These are phyloP conservation scores for Ammodytes dubius DNA, from an alignment of 2,113 vertebrate species.

Conservation along the genomic window DNA sequence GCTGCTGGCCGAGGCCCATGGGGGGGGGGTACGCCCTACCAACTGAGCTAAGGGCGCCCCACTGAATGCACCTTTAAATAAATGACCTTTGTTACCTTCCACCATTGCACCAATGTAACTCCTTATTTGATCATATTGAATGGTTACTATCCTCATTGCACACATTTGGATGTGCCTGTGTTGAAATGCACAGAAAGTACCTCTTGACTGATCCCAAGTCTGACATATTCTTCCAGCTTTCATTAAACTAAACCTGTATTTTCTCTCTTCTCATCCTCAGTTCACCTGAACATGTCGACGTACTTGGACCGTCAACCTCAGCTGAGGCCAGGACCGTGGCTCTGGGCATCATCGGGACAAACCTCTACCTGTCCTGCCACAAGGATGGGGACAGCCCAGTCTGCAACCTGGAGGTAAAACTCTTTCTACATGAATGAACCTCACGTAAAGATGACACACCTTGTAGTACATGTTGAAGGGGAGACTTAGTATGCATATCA, in stretches of 20 bases:
- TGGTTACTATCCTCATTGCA: not conserved
- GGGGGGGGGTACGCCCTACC: no score
- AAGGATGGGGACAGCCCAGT: slow-evolving; percentile 19
- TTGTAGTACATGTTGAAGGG: not conserved
- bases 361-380: slow-evolving; percentile 75
- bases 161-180: not conserved
- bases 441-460: not conserved
- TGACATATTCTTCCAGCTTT: not conserved
- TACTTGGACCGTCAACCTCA: slow-evolving; percentile 43
- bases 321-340: slow-evolving; percentile 54
- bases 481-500: not conserved
- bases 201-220: not conserved
- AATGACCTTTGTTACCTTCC: not conserved
- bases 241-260: not conserved
- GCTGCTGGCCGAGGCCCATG: no score
- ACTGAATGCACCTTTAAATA: not conserved
- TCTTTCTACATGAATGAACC: not conserved
- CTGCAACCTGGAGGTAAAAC: slow-evolving; percentile 79
- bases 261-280: slow-evolving; percentile 54
- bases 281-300: slow-evolving; percentile 74
- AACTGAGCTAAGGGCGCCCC: no score
- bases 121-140: not conserved
- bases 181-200: not conserved
- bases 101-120: not conserved
- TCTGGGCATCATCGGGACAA: slow-evolving; percentile 72